A percentile compares a stretch with the other conserved stretches of the same genome.
Conservation (phyloP, 2,888 invertebrate species). For the Eupithecia insigniata region DNA sequence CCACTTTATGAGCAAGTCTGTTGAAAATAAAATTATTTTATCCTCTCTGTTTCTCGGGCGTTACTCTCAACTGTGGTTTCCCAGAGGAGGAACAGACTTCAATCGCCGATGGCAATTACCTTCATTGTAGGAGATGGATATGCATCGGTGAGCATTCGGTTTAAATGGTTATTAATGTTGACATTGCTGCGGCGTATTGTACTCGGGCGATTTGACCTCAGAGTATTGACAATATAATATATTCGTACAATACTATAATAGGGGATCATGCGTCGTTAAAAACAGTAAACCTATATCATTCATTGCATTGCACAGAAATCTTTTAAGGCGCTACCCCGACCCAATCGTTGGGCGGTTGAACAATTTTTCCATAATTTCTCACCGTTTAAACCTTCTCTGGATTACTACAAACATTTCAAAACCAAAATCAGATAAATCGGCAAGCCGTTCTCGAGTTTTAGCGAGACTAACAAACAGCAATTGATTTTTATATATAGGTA, state of each 20-base stretch:
- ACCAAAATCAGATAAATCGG: too few species aligned
- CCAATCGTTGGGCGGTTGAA: too few species aligned
- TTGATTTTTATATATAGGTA: too few species aligned
- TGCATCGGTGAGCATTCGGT: not conserved
- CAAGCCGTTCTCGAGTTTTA: too few species aligned
- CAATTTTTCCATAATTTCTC: too few species aligned
- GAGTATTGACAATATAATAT: not conserved
- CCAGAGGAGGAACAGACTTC: not conserved
- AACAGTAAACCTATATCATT: too few species aligned
- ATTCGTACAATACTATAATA: not conserved
- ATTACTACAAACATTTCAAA: too few species aligned
- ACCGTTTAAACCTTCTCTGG: too few species aligned
- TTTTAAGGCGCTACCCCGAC: too few species aligned
- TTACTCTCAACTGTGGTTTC: conserved; percentile 1
- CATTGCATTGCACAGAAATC: too few species aligned
- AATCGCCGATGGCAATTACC: conserved; percentile 8
- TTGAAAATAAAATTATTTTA: not conserved
- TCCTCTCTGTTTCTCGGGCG: not conserved
- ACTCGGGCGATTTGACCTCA: not conserved
- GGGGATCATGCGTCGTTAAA: not conserved
- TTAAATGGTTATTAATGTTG: not conserved
- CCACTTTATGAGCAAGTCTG: too few species aligned
- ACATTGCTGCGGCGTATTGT: not conserved
- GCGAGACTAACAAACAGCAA: too few species aligned
- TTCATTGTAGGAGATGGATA: conserved; percentile 11